Conservation (phyloP, 2,797 vertebrate genomes). For the Nyctalus aviator region DNA sequence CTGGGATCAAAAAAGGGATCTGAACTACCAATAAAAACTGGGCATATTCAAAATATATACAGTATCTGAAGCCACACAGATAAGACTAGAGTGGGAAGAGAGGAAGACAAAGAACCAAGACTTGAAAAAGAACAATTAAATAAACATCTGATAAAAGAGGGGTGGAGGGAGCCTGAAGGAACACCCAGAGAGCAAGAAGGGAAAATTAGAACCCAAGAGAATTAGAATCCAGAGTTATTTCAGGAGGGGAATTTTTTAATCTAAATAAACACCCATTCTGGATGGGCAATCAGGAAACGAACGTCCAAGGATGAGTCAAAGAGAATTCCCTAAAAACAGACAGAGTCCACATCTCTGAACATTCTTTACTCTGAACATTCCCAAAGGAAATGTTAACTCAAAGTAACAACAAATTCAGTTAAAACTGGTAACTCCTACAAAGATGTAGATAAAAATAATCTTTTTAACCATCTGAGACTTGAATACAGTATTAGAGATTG, state of each 20-base stretch:
- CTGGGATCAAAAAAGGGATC: neutral
- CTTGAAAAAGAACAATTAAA: slow-evolving; percentile 11
- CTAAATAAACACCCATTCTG: slow-evolving; percentile 44
- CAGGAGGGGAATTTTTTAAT: slow-evolving; percentile 14
- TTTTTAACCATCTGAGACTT: neutral
- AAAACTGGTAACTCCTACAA: slow-evolving; percentile 29
- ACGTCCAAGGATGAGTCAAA: slow-evolving; percentile 55
- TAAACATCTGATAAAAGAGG: neutral
- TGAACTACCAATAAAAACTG: neutral
- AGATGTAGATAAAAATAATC: slow-evolving; percentile 28
- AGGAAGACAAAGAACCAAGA: neutral
- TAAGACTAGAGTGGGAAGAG: neutral
- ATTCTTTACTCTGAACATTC: slow-evolving; percentile 6
- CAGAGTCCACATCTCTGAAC: neutral
- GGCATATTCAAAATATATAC: neutral
- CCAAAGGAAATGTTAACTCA: slow-evolving; percentile 35
- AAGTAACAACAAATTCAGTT: slow-evolving; percentile 39
- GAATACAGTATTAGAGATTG: slow-evolving; percentile 26
- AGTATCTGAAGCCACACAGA: neutral
- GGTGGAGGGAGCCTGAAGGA: neutral
- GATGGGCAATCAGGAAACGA: neutral
- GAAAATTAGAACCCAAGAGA: neutral
- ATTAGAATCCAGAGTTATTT: neutral
- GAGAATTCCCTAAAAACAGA: slow-evolving; percentile 63
- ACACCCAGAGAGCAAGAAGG: neutral